Evolutionary conservation across 2,888 invertebrate genomes (phyloP).

Genomic region (Leucophenga maculata): DNA sequence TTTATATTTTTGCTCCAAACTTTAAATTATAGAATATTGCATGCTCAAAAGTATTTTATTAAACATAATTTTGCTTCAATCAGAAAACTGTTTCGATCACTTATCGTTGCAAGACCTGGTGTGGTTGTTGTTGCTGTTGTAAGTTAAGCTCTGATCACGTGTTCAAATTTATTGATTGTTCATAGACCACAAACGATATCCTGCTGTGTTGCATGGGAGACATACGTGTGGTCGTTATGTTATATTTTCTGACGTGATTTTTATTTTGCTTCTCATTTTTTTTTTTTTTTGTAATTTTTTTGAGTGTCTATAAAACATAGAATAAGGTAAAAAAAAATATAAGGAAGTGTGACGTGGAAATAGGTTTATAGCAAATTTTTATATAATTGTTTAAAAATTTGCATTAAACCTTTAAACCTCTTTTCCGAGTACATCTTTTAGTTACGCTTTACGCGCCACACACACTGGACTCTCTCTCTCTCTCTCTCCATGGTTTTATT

Average conservation of each 20-base stretch:
- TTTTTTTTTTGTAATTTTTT: background rate
- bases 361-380: background rate
- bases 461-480: too few species aligned
- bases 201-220: slow-evolving; percentile 71
- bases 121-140: slow-evolving; percentile 40
- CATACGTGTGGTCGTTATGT: slow-evolving; percentile 71
- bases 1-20: too few species aligned
- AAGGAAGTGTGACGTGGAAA: background rate
- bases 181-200: slow-evolving; percentile 64
- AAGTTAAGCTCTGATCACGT: slow-evolving; percentile 66
- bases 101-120: slow-evolving; percentile 49
- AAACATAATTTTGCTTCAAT: slow-evolving; percentile 47
- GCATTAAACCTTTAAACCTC: background rate
- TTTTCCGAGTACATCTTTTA: too few species aligned
- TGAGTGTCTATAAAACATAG: background rate
- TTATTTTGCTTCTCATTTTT: slow-evolving; percentile 39
- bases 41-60: slow-evolving; percentile 27
- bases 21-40: background rate
- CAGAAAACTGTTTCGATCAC: slow-evolving; percentile 54
- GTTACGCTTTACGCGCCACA: too few species aligned
- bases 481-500: slow-evolving; percentile 52
- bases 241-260: slow-evolving; percentile 64
- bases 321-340: too few species aligned
- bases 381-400: background rate
- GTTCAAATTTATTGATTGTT: slow-evolving; percentile 73